A percentile compares a stretch with the other conserved stretches of the same genome.
Evolutionary conservation across 2,888 invertebrate genomes (phyloP).

Genomic region (Campoletis raptor): DNA sequence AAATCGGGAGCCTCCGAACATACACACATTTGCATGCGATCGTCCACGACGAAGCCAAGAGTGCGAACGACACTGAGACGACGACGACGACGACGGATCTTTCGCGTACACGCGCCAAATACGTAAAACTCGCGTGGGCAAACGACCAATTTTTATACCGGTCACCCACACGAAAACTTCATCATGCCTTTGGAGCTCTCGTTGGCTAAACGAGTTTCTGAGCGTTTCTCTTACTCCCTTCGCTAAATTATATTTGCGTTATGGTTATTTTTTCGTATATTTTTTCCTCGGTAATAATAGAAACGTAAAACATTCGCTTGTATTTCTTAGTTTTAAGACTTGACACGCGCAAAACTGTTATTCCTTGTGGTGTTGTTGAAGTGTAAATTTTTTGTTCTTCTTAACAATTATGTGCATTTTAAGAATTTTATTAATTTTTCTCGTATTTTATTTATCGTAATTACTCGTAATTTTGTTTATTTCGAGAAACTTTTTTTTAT

Average conservation of each 20-base stretch:
- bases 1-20: background rate
- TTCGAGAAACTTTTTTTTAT: too few relatives aligned
- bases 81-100: constrained; percentile 47
- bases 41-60: background rate
- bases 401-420: too few relatives aligned
- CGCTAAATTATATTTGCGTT: constrained; percentile 4
- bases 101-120: constrained; percentile 75
- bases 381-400: too few relatives aligned
- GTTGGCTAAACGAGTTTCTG: constrained; percentile 55
- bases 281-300: background rate
- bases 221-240: constrained; percentile 7
- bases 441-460: too few relatives aligned
- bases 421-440: too few relatives aligned
- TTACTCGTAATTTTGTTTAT: too few relatives aligned
- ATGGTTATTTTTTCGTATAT: background rate
- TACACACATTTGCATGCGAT: background rate
- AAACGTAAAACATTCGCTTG: background rate
- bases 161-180: constrained; percentile 74
- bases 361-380: background rate
- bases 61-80: constrained; percentile 34
- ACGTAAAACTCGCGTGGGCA: constrained; percentile 78
- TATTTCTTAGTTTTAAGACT: background rate
- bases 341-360: background rate
- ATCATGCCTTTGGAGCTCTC: constrained; percentile 32
- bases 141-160: constrained; percentile 73